Base-by-base conservation (phyloP, 2,113 vertebrate species). In the Saguinus midas region DNA sequence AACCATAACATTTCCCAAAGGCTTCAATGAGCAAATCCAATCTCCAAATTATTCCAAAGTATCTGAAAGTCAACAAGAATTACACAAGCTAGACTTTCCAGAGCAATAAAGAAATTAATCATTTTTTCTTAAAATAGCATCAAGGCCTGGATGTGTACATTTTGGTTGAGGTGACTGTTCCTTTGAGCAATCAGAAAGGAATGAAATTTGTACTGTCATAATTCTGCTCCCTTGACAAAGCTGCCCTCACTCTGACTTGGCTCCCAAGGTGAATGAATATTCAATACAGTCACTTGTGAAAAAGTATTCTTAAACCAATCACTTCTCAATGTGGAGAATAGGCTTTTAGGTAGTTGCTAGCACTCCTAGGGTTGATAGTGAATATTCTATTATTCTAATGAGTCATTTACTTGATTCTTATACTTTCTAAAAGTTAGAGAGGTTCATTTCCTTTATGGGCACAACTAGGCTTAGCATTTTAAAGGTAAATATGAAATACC, bases 401-500 rank as follows among this genome's bases (percentile, higher is more conserved):
- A 85, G 64, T 83, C 58, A 85, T 90, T 87, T 79, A 20, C 66
- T 89, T 94, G 35, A 73, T 66, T 96, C 79, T 95, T 94, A 57
- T 4, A 43, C 76, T 97, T 87, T 87, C 25, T 78, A 92, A 76
- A 95, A 87, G 48, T 87, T 93, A 95, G 57, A 87, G 37, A 84
- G 57, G 61, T 85, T 84, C 6, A 73, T 91, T 96, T 94, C 78
- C 50, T 96, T 90, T 90, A 72, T 21, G 43, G 61, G 58, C 27
- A 91, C 45, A 90, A 86, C 72, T 85, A 94, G 79, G 79, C 58
- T 57, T 91, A 94, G 37, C 52, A 90, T 73, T 97, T 96, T 85
- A 94, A 92, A 82, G 35, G 78, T 92, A 97, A 96, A 92, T 90
- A 92, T 96, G 83, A 95, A 98, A 97, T 96, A 97, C 70, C 82